Evolutionary conservation across 2,113 vertebrate genomes (phyloP).

Genomic region (Apistogramma diplotaenia): DNA sequence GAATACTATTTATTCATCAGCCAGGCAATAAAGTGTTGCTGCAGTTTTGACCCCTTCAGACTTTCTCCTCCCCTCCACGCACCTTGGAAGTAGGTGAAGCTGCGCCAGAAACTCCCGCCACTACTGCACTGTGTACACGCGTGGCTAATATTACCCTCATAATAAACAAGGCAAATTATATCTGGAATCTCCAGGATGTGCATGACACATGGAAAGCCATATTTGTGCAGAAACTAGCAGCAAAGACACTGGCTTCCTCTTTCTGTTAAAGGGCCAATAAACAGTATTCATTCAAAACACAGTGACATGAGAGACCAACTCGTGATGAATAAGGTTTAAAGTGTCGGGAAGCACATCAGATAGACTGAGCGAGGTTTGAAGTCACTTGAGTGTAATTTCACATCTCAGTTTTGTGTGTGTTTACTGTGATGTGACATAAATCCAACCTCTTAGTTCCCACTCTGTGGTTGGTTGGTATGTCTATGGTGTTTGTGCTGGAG

Average conservation of each 20-base stretch:
- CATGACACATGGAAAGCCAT: background rate
- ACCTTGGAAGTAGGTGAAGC: background rate
- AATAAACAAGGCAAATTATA: background rate
- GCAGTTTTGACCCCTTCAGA: background rate
- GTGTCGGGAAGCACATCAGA: background rate
- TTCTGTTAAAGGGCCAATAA: background rate
- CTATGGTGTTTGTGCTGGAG: slow-evolving; percentile 87
- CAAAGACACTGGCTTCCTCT: background rate
- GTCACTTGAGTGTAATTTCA: background rate
- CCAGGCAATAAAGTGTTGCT: fast-evolving
- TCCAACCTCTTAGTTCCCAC: slow-evolving; percentile 93
- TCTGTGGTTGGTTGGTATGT: slow-evolving; percentile 91
- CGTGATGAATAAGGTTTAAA: background rate
- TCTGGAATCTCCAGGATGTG: background rate
- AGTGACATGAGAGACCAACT: background rate
- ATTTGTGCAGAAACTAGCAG: background rate
- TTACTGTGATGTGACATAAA: background rate
- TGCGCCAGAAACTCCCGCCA: background rate
- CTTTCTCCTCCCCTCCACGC: background rate
- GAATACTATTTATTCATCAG: background rate
- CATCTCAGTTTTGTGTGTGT: background rate
- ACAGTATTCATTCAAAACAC: background rate
- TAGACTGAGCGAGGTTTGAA: background rate
- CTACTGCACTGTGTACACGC: background rate
- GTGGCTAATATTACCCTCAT: background rate